A percentile compares a stretch with the other conserved stretches of the same genome.
Evolutionary conservation across 2,888 invertebrate species (phyloP).

Genomic region (Galerucella pusilla): DNA sequence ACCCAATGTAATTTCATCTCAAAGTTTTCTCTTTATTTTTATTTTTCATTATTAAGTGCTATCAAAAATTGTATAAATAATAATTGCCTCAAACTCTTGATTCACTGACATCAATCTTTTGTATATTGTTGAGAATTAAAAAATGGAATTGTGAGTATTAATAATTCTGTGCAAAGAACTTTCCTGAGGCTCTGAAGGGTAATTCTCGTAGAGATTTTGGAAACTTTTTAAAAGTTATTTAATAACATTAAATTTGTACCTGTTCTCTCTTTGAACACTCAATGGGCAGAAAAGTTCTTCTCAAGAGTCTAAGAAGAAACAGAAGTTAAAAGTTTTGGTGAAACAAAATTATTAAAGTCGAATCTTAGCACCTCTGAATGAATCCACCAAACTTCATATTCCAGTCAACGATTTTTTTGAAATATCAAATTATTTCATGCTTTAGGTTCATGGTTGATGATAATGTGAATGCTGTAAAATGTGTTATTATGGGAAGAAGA

Average conservation of each 20-base stretch:
- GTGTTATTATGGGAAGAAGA: no score
- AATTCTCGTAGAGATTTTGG: not conserved
- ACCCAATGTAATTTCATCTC: no score
- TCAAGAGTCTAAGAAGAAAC: not conserved
- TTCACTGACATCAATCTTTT: not conserved
- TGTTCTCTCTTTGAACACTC: conserved; percentile 5
- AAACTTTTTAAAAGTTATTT: conserved; percentile 13
- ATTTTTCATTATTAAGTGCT: no score
- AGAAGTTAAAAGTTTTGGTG: conserved; percentile 11
- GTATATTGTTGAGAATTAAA: not conserved
- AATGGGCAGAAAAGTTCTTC: conserved; percentile 2
- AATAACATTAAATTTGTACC: conserved; percentile 10
- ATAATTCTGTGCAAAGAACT: not conserved
- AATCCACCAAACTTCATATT: not conserved
- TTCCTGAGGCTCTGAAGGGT: not conserved
- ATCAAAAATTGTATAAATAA: no score
- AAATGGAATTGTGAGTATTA: not conserved
- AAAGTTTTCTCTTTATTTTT: no score
- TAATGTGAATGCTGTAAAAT: no score
- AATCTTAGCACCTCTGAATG: conserved; percentile 4
- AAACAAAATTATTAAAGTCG: conserved; percentile 1
- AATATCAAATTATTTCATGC: not conserved
- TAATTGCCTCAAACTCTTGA: no score
- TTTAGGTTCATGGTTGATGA: not conserved
- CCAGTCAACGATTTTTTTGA: not conserved